A percentile compares a stretch with the other conserved stretches of the same genome.
Conservation (phyloP, 2,797 vertebrate genomes). For the Ctenopoma multispine region DNA sequence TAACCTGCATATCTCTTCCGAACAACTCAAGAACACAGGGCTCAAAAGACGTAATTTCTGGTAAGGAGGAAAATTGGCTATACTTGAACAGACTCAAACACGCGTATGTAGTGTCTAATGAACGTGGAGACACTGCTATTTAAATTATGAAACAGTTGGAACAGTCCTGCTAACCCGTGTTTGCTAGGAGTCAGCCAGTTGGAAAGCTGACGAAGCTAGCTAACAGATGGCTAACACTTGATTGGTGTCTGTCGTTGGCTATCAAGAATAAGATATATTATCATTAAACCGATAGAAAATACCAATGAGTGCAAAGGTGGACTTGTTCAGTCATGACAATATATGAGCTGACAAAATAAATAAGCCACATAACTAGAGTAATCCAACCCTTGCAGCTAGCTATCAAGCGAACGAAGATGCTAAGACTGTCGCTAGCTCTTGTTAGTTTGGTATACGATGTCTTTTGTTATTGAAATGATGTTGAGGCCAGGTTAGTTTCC, state of each 20-base stretch:
- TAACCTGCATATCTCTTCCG: slow-evolving; percentile 79
- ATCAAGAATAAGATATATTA: not conserved
- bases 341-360: slow-evolving; percentile 10
- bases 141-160: slow-evolving; percentile 6
- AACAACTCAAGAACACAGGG: slow-evolving; percentile 66
- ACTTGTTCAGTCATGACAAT: fast-evolving
- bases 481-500: not conserved
- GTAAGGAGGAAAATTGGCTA: slow-evolving; percentile 61
- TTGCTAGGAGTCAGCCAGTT: slow-evolving; percentile 55
- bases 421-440: slow-evolving; percentile 52
- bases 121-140: not conserved
- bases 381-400: slow-evolving; percentile 26
- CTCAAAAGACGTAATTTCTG: slow-evolving; percentile 60
- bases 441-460: slow-evolving; percentile 25
- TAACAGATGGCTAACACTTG: slow-evolving; percentile 43
- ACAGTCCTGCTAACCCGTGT: slow-evolving; percentile 38
- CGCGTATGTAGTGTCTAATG: not conserved
- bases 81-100: not conserved
- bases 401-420: slow-evolving; percentile 2
- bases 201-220: slow-evolving; percentile 63
- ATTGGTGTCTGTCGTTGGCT: slow-evolving; percentile 3
- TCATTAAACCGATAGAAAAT: fast-evolving
- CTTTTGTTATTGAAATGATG: slow-evolving; percentile 24
- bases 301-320: fast-evolving
- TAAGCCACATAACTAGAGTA: slow-evolving; percentile 19